phyloP scores from a whole-genome alignment of 1,140 invertebrate genomes.

The Tetramorium parvispinum region DNA sequence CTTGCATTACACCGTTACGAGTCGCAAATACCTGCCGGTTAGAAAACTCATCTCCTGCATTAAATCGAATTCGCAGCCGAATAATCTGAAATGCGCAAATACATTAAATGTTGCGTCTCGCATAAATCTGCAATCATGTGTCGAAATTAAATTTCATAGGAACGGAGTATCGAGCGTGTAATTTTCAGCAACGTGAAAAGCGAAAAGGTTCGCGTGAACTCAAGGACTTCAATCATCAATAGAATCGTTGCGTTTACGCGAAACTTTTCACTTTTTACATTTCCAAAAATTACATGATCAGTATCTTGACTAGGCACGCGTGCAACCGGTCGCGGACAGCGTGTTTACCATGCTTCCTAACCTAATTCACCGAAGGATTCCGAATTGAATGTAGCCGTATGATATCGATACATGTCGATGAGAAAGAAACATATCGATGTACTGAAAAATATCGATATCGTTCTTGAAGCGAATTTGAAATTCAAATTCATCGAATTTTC shows the following conservation, averaged over 20 bases:
- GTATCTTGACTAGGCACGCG: neutral
- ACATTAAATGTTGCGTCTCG: neutral
- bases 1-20: neutral
- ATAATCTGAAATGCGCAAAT: neutral
- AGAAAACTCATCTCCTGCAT: neutral
- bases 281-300: too few relatives aligned
- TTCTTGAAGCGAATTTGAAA: neutral
- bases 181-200: too few relatives aligned
- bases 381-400: neutral
- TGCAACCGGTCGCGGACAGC: neutral
- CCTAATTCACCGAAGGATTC: neutral
- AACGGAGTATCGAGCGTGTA: too few relatives aligned
- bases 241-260: too few relatives aligned
- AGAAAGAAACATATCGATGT: conserved; percentile 1
- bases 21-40: neutral
- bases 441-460: neutral
- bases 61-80: neutral
- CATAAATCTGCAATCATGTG: neutral
- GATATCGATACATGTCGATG: neutral
- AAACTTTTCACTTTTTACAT: too few relatives aligned
- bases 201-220: too few relatives aligned
- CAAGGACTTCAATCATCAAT: too few relatives aligned
- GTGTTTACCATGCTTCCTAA: conserved; percentile 15
- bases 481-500: neutral
- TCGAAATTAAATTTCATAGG: neutral